These are phyloP conservation scores for Platorchestia sp. DNA, from an alignment of 1,140 invertebrate species.

Conservation along the genomic window DNA sequence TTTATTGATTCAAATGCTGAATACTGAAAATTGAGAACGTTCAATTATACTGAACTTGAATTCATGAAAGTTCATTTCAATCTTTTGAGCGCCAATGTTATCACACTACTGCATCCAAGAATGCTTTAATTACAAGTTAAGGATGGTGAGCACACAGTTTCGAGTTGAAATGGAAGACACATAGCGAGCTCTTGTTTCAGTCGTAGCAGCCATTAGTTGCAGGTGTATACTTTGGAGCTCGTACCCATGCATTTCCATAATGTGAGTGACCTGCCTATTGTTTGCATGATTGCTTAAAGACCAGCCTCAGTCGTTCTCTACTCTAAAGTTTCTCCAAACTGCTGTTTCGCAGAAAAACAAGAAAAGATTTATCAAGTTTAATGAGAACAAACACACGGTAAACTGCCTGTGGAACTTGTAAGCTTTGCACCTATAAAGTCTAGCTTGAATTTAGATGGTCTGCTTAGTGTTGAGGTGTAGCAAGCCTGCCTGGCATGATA, in stretches of 20 bases:
- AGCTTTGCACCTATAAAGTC: background rate
- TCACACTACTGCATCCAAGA: too few species aligned
- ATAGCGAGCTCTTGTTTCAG: background rate
- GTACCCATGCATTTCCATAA: slow-evolving; percentile 37
- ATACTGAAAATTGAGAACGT: too few species aligned
- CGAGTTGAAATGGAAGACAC: background rate
- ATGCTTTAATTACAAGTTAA: too few species aligned
- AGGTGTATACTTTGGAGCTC: slow-evolving; percentile 9
- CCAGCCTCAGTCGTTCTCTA: background rate
- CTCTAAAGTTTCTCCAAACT: background rate
- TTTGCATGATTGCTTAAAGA: slow-evolving; percentile 36
- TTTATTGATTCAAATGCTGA: too few species aligned
- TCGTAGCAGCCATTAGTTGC: background rate
- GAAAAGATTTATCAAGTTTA: background rate
- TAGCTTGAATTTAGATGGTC: background rate
- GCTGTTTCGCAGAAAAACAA: background rate
- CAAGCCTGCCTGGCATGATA: too few species aligned
- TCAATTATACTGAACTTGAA: too few species aligned
- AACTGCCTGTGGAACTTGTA: background rate
- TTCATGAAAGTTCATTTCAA: background rate
- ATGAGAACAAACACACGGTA: background rate
- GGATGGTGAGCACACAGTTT: background rate
- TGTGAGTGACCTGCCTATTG: background rate
- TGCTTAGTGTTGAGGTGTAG: background rate
- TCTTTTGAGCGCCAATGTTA: background rate